phyloP scores from a whole-genome alignment of 2,797 vertebrate genomes.

The Pseudochromis fuscus region DNA sequence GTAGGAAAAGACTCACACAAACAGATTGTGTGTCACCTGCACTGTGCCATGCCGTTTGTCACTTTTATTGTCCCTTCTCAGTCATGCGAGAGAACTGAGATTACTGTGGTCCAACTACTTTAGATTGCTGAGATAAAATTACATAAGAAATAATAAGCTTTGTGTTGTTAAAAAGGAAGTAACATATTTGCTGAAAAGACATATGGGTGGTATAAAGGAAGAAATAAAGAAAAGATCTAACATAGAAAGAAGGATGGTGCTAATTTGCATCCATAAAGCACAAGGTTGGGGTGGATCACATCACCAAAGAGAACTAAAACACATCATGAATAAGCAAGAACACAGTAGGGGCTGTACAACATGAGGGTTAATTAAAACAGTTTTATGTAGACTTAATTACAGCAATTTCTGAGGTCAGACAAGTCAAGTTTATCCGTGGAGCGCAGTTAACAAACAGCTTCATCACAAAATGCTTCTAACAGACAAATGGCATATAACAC shows the following conservation, averaged over 20 bases:
- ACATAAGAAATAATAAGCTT: background rate
- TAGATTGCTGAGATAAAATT: constrained; percentile 5
- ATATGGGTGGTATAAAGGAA: background rate
- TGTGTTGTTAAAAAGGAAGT: too few relatives aligned
- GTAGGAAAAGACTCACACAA: too few relatives aligned
- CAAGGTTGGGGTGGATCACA: constrained; percentile 4
- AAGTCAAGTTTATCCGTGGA: constrained; percentile 57
- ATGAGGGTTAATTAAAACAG: constrained; percentile 55
- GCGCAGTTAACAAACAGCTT: constrained; percentile 58
- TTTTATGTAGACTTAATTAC: constrained; percentile 67
- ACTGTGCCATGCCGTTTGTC: background rate
- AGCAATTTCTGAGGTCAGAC: constrained; percentile 61
- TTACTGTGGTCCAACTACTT: background rate
- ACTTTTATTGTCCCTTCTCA: background rate
- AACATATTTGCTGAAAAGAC: background rate
- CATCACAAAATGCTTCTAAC: constrained; percentile 40
- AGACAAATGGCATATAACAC: constrained; percentile 21
- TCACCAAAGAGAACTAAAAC: constrained; percentile 37
- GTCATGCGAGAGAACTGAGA: background rate
- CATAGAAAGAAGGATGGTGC: background rate
- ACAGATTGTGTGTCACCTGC: background rate
- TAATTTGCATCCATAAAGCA: background rate
- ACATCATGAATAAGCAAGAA: constrained; percentile 41
- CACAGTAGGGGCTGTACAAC: constrained; percentile 25
- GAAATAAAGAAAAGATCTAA: background rate